These are phyloP conservation scores for Emydura subglobosa DNA, from an alignment of 2,113 vertebrate genomes.

Conservation along the genomic window DNA sequence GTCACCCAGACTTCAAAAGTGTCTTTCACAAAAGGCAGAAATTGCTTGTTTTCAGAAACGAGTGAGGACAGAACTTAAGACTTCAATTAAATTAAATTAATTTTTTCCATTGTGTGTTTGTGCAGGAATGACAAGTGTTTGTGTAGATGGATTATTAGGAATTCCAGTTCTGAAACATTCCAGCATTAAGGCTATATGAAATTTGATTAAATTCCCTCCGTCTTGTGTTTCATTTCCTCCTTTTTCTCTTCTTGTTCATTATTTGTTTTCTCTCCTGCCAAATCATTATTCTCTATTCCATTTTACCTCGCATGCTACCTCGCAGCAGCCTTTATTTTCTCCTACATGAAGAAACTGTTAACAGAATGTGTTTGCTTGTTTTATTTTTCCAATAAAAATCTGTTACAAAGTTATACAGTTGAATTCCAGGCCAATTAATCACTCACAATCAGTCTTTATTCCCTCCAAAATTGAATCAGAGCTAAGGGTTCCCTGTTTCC, in stretches of 20 bases:
- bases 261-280: not conserved
- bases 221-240: not conserved
- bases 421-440: not conserved
- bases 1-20: constrained; percentile 8
- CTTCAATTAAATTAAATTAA: not conserved
- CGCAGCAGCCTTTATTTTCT: not conserved
- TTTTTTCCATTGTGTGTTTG: not conserved
- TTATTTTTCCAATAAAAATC: not conserved
- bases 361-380: not conserved
- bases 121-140: not conserved
- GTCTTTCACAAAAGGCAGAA: not conserved
- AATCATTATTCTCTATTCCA: not conserved
- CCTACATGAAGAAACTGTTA: not conserved
- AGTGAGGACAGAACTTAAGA: not conserved
- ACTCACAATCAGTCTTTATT: not conserved
- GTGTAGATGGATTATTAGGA: not conserved
- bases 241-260: not conserved
- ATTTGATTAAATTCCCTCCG: not conserved
- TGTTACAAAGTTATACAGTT: not conserved
- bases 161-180: not conserved
- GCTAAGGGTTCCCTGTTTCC: not conserved
- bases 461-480: not conserved
- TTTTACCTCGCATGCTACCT: not conserved
- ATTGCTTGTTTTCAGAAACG: not conserved
- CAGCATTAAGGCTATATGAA: not conserved